These are phyloP conservation scores for Epinotia nisella DNA, from an alignment of 2,888 invertebrate genomes.

Conservation along the genomic window DNA sequence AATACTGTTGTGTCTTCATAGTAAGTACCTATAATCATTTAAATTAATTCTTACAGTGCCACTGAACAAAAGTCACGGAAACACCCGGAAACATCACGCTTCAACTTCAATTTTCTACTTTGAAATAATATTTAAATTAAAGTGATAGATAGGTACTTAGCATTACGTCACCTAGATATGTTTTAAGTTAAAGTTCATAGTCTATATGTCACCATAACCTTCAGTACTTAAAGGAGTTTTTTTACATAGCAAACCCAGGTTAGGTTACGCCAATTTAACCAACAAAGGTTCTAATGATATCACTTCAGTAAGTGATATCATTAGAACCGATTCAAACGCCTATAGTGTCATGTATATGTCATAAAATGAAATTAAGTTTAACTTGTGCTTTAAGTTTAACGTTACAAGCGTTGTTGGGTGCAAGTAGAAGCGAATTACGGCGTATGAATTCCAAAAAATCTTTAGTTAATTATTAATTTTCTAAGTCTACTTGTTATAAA, in stretches of 20 bases:
- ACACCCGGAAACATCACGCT: too few relatives aligned
- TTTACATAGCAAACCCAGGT: background rate
- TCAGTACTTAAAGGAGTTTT: background rate
- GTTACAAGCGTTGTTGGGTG: background rate
- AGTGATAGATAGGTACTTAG: too few relatives aligned
- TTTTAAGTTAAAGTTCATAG: background rate
- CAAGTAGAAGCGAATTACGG: background rate
- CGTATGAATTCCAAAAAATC: background rate
- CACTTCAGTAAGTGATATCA: background rate
- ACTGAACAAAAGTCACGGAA: too few relatives aligned
- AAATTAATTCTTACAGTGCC: too few relatives aligned
- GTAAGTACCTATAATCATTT: too few relatives aligned
- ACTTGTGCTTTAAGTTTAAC: background rate
- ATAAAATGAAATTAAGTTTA: background rate
- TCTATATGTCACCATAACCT: constrained; percentile 1
- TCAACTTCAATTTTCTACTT: too few relatives aligned
- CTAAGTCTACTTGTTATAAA: too few relatives aligned
- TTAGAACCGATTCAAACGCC: background rate
- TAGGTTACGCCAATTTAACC: background rate
- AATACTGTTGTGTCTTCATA: too few relatives aligned
- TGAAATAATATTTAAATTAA: too few relatives aligned
- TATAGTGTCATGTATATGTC: too few relatives aligned
- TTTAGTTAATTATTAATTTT: too few relatives aligned
- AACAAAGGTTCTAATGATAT: background rate
- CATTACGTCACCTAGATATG: background rate